A percentile compares a stretch with the other conserved stretches of the same genome.
Conservation (phyloP, 2,797 vertebrate species). For the Hydrophis major region DNA sequence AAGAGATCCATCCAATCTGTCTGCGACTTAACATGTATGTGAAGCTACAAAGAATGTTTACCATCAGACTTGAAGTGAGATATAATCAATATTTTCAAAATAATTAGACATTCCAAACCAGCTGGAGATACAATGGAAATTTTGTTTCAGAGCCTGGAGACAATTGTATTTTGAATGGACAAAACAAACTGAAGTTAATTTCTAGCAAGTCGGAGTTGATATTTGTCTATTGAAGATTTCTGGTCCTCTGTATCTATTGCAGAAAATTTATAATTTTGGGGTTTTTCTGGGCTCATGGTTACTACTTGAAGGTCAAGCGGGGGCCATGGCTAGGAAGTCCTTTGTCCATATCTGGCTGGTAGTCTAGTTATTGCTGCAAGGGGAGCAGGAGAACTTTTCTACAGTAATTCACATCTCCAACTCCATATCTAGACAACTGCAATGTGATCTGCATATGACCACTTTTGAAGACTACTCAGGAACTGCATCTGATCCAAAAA, state of each 20-base stretch:
- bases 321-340: neutral
- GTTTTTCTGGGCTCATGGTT: neutral
- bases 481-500: neutral
- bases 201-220: neutral
- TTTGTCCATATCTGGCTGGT: neutral
- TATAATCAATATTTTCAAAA: neutral
- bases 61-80: neutral
- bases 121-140: neutral
- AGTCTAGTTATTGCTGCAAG: neutral
- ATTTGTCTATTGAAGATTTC: neutral
- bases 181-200: neutral
- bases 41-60: neutral
- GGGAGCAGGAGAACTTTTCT: neutral
- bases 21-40: neutral
- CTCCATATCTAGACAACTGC: neutral
- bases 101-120: neutral
- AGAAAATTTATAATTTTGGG: neutral
- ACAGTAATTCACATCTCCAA: neutral
- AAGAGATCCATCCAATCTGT: neutral
- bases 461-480: neutral
- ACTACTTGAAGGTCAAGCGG: neutral
- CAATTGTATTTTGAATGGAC: neutral
- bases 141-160: neutral
- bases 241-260: neutral
- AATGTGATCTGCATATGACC: neutral